Evolutionary conservation across 1,140 invertebrate genomes (phyloP), one percentile per base, ranked within the genome.

Genomic region (Pinna nobilis): DNA sequence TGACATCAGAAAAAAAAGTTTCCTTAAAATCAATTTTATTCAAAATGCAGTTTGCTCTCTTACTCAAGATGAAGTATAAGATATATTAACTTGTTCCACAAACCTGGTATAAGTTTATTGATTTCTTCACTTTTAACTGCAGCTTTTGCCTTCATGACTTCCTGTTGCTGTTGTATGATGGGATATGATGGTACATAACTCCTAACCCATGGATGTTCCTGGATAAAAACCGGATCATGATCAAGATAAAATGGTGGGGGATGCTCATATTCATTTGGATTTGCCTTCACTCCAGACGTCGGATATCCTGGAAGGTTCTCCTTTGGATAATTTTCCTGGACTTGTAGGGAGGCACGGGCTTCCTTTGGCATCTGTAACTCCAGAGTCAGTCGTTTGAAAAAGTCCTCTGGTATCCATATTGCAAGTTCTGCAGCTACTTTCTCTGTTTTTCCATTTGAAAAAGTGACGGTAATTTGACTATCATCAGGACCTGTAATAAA

Each of bases 331-430:
- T 79, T 59, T n/a, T 81, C 76, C 61, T 76, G 33, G 23, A 65
- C 70, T 39, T 86, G 76, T 15, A 86, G 51, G 23, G 71, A 70
- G 33, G 81, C 67, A 23, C 85, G 70, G 9, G 83, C 78, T 41
- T 82, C 76, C 41, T 63, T 64, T 20, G 86, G 84, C 80, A 87
- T 85, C 28, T 86, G 80, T 1, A 87, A 64, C 66, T 88, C 85
- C 55, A 87, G 68, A 9, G 78, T 75, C 0, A 85, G 39, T 20
- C 78, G 66, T 41, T 85, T 77, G 49, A 84, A 82, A 11, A 86
- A 65, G 4, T 71, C 51, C 44, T 76, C 65, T 13, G 84, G 85
- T 39, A 85, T 82, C 86, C 86, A 88, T 23, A 85, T 73, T 13
- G 83, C 85, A 25, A 41, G 71, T 35, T 84, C 72, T 25, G 49